These are phyloP conservation scores for Dendrocincla tyrannina DNA, from an alignment of 2,797 vertebrate genomes.

Conservation along the genomic window DNA sequence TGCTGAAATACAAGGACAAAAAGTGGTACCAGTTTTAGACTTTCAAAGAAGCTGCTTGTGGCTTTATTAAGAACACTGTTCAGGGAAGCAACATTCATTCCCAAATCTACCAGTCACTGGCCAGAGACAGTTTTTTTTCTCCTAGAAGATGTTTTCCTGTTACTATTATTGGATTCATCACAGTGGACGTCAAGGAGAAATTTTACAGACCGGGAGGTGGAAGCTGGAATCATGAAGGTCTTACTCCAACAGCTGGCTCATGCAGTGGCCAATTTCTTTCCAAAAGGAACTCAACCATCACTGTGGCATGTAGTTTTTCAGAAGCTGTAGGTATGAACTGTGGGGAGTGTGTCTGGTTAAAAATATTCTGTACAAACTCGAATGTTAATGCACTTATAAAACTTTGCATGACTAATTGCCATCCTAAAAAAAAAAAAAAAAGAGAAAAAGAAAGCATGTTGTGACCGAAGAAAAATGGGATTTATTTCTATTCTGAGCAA, in stretches of 20 bases:
- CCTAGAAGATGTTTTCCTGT: conserved; percentile 69
- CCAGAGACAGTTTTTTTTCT: conserved; percentile 69
- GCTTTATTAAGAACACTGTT: conserved; percentile 64
- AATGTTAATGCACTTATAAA: conserved; percentile 80
- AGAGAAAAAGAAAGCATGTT: conserved; percentile 82
- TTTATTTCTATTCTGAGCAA: conserved; percentile 84
- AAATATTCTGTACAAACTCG: conserved; percentile 79
- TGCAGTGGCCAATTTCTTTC: conserved; percentile 18
- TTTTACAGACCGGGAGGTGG: neutral
- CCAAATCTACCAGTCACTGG: conserved; percentile 62
- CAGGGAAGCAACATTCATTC: conserved; percentile 71
- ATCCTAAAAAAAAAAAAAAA: conserved; percentile 74
- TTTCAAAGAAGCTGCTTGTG: conserved; percentile 38
- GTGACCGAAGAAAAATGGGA: conserved; percentile 75
- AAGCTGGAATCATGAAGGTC: conserved; percentile 25
- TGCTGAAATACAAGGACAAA: conserved; percentile 99
- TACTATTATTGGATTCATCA: conserved; percentile 52
- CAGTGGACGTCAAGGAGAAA: conserved; percentile 43
- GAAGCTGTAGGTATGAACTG: conserved; percentile 74
- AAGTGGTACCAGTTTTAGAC: conserved; percentile 99
- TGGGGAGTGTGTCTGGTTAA: conserved; percentile 64
- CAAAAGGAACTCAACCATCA: conserved; percentile 64
- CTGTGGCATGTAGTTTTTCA: conserved; percentile 73
- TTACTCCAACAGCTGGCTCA: conserved; percentile 29
- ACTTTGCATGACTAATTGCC: conserved; percentile 87